Base-by-base conservation (phyloP, 2,113 vertebrate genomes). In the Phoxinus phoxinus region DNA sequence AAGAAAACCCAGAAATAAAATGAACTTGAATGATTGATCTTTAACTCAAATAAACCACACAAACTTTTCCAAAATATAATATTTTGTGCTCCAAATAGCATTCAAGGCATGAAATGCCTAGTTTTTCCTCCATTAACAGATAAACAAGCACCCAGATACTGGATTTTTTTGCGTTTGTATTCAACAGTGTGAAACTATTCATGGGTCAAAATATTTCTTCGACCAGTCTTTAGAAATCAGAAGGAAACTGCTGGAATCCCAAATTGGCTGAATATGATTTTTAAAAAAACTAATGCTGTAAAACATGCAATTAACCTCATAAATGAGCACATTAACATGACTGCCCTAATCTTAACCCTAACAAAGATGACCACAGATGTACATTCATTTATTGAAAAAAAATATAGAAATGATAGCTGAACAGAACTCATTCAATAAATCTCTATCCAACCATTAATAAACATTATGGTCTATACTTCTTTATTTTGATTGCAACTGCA, bases 241-340 rank as follows among this genome's bases (percentile, higher is more conserved):
- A 41, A 71, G 10, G 1, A 71, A 71, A 71, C 19, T 6, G 3
- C 17, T 35, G 65, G 17, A 69, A 69, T 21, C 7, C 65, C 19
- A 69, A 35, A 69, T 35, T 35, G 69, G 21, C 3, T 41, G 21
- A 72, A 41, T 71, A 71, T 37, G 67, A 37, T 71, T 37, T n/a
- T n/a, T n/a, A n/a, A 37, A 72, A 37, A 71, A n/a, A 41, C 2
- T 0, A n/a, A 72, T 6, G 35, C 21, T 4, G 35, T 41, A 41
- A 72, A 72, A 72, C 69, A 41, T 72, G 69, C 21, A 72, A 72
- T 72, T 72, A 72, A 41, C 21, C 69, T 72, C 9, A 72, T 41
- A 72, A 41, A n/a, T 72, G 69, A 72, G 37, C 35, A 71, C 35
- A 72, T 72, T 72, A n/a, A 41, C 69, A 41, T 6, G 69, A n/a